phyloP scores from a whole-genome alignment of 1,140 invertebrate species.

The Bactericera cockerelli region DNA sequence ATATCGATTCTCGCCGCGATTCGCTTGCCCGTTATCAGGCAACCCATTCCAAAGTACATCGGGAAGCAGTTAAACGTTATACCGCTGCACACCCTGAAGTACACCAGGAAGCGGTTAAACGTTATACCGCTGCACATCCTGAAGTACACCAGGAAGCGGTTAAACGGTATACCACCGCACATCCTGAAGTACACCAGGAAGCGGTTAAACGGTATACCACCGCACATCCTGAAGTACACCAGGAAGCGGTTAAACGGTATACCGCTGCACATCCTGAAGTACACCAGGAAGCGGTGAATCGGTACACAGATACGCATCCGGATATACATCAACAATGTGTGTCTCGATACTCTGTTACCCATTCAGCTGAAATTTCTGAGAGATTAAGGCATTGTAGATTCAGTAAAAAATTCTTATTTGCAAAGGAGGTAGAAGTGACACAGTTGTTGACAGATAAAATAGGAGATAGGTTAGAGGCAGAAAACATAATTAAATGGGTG shows the following conservation, averaged over 20 bases:
- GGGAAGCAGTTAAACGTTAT: background rate
- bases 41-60: background rate
- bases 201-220: background rate
- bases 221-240: background rate
- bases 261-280: background rate
- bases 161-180: background rate
- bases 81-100: background rate
- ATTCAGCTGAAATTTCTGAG: background rate
- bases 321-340: background rate
- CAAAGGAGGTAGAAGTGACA: background rate
- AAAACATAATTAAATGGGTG: background rate
- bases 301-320: background rate
- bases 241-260: background rate
- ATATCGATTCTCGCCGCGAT: background rate
- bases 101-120: background rate
- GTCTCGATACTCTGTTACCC: background rate
- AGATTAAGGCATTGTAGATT: background rate
- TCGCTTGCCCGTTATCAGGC: background rate
- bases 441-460: background rate
- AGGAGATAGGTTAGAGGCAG: background rate
- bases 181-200: background rate
- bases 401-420: background rate
- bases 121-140: background rate
- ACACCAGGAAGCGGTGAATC: background rate
- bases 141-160: background rate